Conservation (phyloP, 2,797 vertebrate species). For the Myripristis murdjan region DNA sequence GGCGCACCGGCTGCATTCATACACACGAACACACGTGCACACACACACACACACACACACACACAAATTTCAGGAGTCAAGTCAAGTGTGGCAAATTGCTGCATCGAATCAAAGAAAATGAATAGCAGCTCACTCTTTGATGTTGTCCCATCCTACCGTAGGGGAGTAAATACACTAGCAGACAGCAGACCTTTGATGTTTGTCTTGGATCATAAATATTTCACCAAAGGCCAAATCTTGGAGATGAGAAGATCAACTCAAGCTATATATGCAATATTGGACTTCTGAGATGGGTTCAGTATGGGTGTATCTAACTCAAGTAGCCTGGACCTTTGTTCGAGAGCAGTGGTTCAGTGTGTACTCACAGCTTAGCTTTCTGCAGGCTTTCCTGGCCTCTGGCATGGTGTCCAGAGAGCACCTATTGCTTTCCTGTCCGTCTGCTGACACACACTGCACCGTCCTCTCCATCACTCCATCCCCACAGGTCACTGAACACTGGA, state of each 20-base stretch:
- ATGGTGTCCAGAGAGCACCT: slow-evolving; percentile 83
- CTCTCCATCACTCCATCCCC: slow-evolving; percentile 92
- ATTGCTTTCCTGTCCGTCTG: slow-evolving; percentile 84
- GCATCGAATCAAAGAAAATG: slow-evolving; percentile 56
- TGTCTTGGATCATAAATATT: slow-evolving; percentile 38
- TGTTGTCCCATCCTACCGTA: slow-evolving; percentile 14
- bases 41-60: slow-evolving; percentile 20
- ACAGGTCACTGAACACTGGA: slow-evolving; percentile 92
- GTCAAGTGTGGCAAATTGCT: slow-evolving; percentile 52
- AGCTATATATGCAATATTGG: slow-evolving; percentile 15
- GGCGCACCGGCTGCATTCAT: slow-evolving; percentile 5
- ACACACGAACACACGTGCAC: not conserved
- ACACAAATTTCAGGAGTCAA: slow-evolving; percentile 36
- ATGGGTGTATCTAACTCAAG: slow-evolving; percentile 7
- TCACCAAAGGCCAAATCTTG: slow-evolving; percentile 39
- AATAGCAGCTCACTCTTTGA: slow-evolving; percentile 44
- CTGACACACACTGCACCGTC: slow-evolving; percentile 90
- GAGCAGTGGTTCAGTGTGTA: not conserved
- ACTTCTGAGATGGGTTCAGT: slow-evolving; percentile 12
- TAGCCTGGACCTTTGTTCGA: slow-evolving; percentile 22
- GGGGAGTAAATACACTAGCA: slow-evolving; percentile 40
- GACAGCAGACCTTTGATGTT: slow-evolving; percentile 47
- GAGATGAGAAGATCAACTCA: slow-evolving; percentile 22
- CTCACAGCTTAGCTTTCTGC: slow-evolving; percentile 92
- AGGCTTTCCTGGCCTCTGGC: slow-evolving; percentile 88